These are phyloP conservation scores for Ara ararauna DNA, from an alignment of 2,797 vertebrate species.

Conservation along the genomic window DNA sequence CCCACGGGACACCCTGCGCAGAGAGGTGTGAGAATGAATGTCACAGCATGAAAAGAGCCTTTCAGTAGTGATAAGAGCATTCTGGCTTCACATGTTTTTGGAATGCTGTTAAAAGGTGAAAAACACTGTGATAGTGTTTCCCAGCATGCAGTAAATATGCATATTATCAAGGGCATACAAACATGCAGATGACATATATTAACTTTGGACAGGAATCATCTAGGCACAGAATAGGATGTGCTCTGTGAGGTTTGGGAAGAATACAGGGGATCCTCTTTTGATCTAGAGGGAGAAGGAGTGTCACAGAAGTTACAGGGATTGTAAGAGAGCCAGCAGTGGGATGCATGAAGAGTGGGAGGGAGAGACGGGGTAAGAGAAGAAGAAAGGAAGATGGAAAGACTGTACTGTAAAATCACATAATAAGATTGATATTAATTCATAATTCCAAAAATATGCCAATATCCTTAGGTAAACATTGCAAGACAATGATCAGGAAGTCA, in stretches of 20 bases:
- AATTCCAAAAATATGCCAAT: not conserved
- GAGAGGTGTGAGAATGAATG: not conserved
- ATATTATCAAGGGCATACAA: not conserved
- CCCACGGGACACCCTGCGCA: not conserved
- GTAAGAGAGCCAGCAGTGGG: not conserved
- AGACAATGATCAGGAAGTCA: not conserved
- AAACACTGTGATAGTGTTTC: not conserved
- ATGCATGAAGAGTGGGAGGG: not conserved
- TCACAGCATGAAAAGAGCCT: not conserved
- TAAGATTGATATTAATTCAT: not conserved
- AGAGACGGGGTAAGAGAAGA: not conserved
- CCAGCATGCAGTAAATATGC: not conserved
- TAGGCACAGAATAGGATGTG: no score
- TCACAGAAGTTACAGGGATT: not conserved
- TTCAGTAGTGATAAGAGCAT: rapidly evolving
- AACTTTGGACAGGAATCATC: rapidly evolving
- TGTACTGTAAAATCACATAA: not conserved
- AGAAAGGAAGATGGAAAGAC: not conserved
- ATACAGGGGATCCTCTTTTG: not conserved
- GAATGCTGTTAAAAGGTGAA: not conserved
- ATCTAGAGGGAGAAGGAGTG: not conserved
- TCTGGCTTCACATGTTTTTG: not conserved
- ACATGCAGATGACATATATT: rapidly evolving
- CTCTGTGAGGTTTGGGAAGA: not conserved
- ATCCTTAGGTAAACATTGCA: not conserved